Conservation (phyloP, 2,888 invertebrate genomes). For the Dastarcus helophoroides region DNA sequence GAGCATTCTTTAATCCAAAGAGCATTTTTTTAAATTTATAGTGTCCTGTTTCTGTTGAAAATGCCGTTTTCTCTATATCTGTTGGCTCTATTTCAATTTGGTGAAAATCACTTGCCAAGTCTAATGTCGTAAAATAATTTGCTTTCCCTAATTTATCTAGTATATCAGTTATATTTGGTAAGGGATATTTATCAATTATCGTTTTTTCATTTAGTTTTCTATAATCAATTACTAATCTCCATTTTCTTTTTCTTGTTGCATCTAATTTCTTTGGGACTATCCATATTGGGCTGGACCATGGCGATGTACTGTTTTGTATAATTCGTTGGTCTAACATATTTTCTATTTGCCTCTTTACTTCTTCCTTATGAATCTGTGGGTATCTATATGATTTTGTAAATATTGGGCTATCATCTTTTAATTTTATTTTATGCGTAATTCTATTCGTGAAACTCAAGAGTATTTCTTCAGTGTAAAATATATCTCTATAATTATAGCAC, state of each 20-base stretch:
- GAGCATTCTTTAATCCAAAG: conserved; percentile 20
- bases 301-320: conserved; percentile 15
- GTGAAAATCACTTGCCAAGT: conserved; percentile 18
- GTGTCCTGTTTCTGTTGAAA: conserved; percentile 18
- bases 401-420: conserved; percentile 12
- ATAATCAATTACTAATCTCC: conserved; percentile 11
- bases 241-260: conserved; percentile 17
- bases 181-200: conserved; percentile 12
- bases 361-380: conserved; percentile 15
- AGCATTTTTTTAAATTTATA: conserved; percentile 17
- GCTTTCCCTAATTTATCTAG: conserved; percentile 19
- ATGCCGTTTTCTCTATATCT: conserved; percentile 16
- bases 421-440: conserved; percentile 14
- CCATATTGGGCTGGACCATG: conserved; percentile 17
- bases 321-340: conserved; percentile 17
- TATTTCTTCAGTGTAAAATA: conserved; percentile 15
- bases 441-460: conserved; percentile 16
- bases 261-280: conserved; percentile 25
- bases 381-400: conserved; percentile 17
- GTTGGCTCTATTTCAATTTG: conserved; percentile 16
- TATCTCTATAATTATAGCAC: conserved; percentile 14
- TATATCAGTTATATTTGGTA: conserved; percentile 19
- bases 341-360: conserved; percentile 16
- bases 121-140: conserved; percentile 18
- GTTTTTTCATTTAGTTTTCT: conserved; percentile 11